These are phyloP conservation scores for Andrena marginata DNA, from an alignment of 2,888 invertebrate genomes.

Conservation along the genomic window DNA sequence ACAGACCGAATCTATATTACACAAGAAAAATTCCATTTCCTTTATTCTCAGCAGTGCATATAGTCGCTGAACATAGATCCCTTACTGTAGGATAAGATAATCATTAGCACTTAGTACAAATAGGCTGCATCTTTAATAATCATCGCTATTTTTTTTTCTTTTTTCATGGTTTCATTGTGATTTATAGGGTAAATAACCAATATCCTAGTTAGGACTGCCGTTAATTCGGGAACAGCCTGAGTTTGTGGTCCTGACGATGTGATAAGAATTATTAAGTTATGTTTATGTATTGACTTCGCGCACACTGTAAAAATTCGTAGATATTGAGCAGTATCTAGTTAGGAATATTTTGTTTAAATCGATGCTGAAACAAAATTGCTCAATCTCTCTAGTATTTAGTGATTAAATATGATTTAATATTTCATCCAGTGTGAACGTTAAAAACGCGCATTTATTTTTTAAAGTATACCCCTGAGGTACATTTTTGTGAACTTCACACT, in stretches of 20 bases:
- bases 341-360: constrained; percentile 27
- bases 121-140: constrained; percentile 31
- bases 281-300: constrained; percentile 35
- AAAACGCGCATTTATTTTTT: constrained; percentile 33
- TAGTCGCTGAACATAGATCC: constrained; percentile 49
- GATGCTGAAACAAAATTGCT: constrained; percentile 33
- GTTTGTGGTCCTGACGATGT: constrained; percentile 17
- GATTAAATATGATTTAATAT: background rate
- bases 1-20: constrained; percentile 27
- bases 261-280: constrained; percentile 25
- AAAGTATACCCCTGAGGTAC: background rate
- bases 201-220: constrained; percentile 37
- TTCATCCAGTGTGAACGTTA: constrained; percentile 19
- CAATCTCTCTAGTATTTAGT: constrained; percentile 22
- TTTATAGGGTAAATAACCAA: constrained; percentile 44
- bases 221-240: constrained; percentile 22
- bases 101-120: constrained; percentile 42
- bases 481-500: constrained; percentile 20
- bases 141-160: constrained; percentile 41
- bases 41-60: constrained; percentile 61
- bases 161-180: constrained; percentile 25
- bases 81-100: constrained; percentile 49
- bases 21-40: constrained; percentile 19
- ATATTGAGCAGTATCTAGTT: constrained; percentile 33
- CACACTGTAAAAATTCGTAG: constrained; percentile 35